These are phyloP conservation scores for Schizothorax lantsangensis DNA, from an alignment of 2,797 vertebrate genomes.

Conservation along the genomic window DNA sequence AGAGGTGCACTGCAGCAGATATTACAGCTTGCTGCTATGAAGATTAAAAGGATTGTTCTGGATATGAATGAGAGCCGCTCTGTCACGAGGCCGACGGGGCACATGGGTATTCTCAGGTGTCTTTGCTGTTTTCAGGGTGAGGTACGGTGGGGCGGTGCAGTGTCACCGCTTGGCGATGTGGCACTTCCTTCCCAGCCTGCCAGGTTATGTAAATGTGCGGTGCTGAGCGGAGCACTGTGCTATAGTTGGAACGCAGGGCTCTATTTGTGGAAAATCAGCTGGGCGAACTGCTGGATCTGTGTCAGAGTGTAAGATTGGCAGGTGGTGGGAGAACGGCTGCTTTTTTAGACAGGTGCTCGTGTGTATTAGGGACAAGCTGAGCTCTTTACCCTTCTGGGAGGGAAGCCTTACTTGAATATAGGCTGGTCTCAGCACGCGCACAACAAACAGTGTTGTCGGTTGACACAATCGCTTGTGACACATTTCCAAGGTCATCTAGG, in stretches of 20 bases:
- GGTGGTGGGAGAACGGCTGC: conserved; percentile 39
- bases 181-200: conserved; percentile 50
- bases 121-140: conserved; percentile 4
- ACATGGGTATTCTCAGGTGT: conserved; percentile 11
- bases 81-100: not conserved
- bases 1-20: conserved; percentile 23
- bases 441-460: conserved; percentile 64
- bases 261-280: conserved; percentile 71
- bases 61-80: conserved; percentile 29
- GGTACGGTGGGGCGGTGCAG: conserved; percentile 28
- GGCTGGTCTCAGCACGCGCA: conserved; percentile 45
- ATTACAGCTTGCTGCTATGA: not conserved
- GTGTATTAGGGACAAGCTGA: conserved; percentile 57
- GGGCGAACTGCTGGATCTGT: conserved; percentile 69
- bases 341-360: conserved; percentile 70
- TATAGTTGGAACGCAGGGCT: conserved; percentile 67
- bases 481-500: conserved; percentile 36
- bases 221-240: conserved; percentile 64
- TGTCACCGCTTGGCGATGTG: conserved; percentile 48
- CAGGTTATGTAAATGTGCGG: conserved; percentile 65
- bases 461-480: conserved; percentile 57
- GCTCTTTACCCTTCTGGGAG: conserved; percentile 18
- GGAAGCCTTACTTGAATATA: conserved; percentile 39
- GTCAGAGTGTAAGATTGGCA: conserved; percentile 67
- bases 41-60: conserved; percentile 31